A percentile compares a stretch with the other conserved stretches of the same genome.
Evolutionary conservation across 1,140 invertebrate species (phyloP).

Genomic region (Chymomyza costata): DNA sequence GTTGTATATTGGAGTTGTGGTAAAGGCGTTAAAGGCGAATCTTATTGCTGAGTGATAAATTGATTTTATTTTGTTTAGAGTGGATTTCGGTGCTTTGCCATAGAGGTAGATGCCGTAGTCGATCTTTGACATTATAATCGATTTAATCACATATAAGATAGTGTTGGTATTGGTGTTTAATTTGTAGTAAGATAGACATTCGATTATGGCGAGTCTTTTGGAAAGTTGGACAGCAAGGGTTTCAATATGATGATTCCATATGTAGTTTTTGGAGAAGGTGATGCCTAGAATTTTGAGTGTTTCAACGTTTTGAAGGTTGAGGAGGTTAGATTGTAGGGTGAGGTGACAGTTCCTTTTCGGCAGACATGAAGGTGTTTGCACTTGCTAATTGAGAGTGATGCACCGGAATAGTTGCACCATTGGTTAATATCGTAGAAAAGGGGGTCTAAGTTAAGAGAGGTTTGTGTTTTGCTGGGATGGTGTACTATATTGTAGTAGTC

Average conservation of each 20-base stretch:
- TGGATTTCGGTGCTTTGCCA: conserved; percentile 4
- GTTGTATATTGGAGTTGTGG: conserved; percentile 1
- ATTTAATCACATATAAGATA: conserved; percentile 4
- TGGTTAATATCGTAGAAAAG: neutral
- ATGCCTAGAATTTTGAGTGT: conserved; percentile 5
- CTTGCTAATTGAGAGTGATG: no score
- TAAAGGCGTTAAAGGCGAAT: no score
- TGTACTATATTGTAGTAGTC: conserved; percentile 9
- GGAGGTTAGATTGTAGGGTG: neutral
- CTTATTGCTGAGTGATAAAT: conserved; percentile 6
- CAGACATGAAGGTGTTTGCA: conserved; percentile 9
- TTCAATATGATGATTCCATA: conserved; percentile 10
- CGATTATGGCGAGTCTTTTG: conserved; percentile 6
- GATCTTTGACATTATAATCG: conserved; percentile 4
- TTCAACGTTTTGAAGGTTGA: neutral
- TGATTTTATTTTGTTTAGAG: conserved; percentile 10
- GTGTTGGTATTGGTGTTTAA: neutral
- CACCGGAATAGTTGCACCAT: no score
- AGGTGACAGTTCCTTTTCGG: conserved; percentile 11
- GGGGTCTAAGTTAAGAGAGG: neutral
- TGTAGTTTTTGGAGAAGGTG: conserved; percentile 9
- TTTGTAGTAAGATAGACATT: no score
- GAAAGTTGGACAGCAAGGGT: conserved; percentile 1
- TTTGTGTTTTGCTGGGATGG: conserved; percentile 2
- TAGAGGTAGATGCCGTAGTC: conserved; percentile 6